Evolutionary conservation across 2,113 vertebrate genomes (phyloP).

Genomic region (Origma solitaria): DNA sequence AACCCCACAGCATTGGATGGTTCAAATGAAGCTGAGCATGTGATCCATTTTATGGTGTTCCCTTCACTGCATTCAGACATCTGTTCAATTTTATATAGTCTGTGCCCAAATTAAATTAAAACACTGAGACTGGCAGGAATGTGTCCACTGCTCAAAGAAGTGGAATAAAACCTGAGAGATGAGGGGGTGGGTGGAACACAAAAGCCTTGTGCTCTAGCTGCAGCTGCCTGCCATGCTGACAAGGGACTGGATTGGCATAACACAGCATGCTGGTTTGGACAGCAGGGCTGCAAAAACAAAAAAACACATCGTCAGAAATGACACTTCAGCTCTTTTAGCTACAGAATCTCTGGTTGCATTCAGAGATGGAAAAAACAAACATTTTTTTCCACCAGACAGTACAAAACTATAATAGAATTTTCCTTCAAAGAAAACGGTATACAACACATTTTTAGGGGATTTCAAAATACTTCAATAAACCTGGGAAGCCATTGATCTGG

Average conservation of each 20-base stretch:
- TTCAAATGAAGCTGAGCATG: background rate
- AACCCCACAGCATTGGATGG: background rate
- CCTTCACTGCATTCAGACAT: conserved; percentile 19
- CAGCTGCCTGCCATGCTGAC: background rate
- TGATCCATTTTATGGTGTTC: background rate
- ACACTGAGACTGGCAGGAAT: background rate
- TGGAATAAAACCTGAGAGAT: background rate
- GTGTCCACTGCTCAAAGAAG: conserved; percentile 28
- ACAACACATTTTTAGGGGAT: background rate
- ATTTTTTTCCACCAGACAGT: background rate
- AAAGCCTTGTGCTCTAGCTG: background rate
- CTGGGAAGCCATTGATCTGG: background rate
- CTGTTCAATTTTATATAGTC: background rate
- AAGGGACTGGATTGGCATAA: background rate
- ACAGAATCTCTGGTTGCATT: background rate
- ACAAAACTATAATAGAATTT: background rate
- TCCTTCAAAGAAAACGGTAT: background rate
- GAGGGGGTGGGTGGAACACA: background rate
- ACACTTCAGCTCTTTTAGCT: background rate
- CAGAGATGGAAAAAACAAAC: background rate
- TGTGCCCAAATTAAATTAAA: conserved; percentile 2
- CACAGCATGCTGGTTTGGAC: background rate
- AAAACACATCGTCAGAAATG: background rate
- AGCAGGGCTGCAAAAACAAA: conserved; percentile 21
- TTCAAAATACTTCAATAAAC: background rate